Evolutionary conservation across 2,113 vertebrate species (phyloP), one percentile per base, ranked within the genome.

Genomic region (Nicator chloris): DNA sequence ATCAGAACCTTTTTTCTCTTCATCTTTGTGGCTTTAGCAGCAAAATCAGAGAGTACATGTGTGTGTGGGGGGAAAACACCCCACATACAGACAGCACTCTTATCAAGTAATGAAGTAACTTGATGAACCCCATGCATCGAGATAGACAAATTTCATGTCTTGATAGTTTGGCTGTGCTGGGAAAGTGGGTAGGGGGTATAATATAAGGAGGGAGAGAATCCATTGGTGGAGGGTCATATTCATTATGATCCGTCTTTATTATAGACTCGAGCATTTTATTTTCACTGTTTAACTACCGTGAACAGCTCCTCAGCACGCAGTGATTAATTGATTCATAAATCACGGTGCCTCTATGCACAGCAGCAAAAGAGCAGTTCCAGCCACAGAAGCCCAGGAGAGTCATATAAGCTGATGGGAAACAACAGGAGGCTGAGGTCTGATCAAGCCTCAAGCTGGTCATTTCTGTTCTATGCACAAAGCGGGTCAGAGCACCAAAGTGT

Each of bases 261-360:
- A 96, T 19, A 76, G 63, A 89, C 68, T 89, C 63, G 63, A 96
- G 95, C 56, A 90, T 97, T 97, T 97, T 97, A 96, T 97, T 97
- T 97, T 97, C 93, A 95, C 88, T 97, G 92, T 97, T 97, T 97
- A 97, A 97, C 96, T 95, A 95, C 94, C 75, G 26, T 82, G 95
- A 97, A 97, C 77, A 97, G 89, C 87, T 92, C 94, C 91, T 97
- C 96, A 91, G 96, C 88, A 78, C 73, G 92, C 95, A 88, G 95
- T 94, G 97, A 98, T 98, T 97, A 98, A 97, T 92, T 97, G 96
- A 98, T 97, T 98, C 97, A 98, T 98, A 98, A 98, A 98, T 98
- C 97, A 97, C 33, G 11, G 91, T 72, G 88, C 42, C 82, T 98
- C 92, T 94, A 90, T 45, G 71, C 81, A 87, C 83, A 82, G 88